Evolutionary conservation across 1,140 invertebrate genomes (phyloP).

Genomic region (Meteorus sp.): DNA sequence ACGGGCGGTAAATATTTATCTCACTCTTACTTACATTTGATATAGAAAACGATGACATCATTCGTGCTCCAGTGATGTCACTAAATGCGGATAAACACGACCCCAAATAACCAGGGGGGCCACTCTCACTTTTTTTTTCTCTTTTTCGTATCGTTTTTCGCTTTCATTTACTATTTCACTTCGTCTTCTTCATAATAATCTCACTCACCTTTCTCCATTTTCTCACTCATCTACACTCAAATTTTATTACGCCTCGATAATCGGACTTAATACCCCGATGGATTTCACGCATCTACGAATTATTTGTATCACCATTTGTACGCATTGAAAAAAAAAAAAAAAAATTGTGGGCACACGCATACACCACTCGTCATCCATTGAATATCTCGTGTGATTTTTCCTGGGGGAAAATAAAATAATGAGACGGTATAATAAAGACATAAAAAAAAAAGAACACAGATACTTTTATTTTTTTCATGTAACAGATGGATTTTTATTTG

Average conservation of each 20-base stretch:
- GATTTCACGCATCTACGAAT: conserved; percentile 36
- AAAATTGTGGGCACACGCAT: no score
- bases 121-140: neutral
- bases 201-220: neutral
- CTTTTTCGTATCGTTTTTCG: neutral
- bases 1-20: conserved; percentile 26
- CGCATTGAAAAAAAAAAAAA: neutral
- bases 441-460: no score
- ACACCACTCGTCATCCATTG: no score
- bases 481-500: no score
- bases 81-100: conserved; percentile 29
- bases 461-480: no score
- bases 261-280: conserved; percentile 24
- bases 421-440: no score
- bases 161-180: neutral
- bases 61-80: conserved; percentile 19
- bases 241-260: conserved; percentile 32
- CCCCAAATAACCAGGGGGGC: conserved; percentile 20
- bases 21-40: neutral
- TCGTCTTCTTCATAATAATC: conserved; percentile 13
- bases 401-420: no score
- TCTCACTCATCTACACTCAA: neutral
- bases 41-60: conserved; percentile 18
- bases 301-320: conserved; percentile 31
- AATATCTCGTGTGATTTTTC: no score